phyloP scores from a whole-genome alignment of 2,888 invertebrate genomes.

The Andrena dorsata region DNA sequence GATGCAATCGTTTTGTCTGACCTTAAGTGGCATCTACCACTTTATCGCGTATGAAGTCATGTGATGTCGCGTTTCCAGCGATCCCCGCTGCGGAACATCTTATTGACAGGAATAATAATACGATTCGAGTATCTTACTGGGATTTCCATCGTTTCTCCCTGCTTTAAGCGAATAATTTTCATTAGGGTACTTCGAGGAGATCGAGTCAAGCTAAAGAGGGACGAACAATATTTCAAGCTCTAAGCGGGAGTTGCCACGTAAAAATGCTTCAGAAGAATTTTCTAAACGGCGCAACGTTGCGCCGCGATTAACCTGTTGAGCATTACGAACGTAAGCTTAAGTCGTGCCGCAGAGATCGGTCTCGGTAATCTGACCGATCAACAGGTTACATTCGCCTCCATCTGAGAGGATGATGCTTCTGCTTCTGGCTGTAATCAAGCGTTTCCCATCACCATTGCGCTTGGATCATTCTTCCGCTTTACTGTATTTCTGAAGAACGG shows the following conservation, averaged over 20 bases:
- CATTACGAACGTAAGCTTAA: conserved; percentile 66
- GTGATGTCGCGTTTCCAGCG: background rate
- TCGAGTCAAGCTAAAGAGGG: background rate
- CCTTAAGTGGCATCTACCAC: conserved; percentile 14
- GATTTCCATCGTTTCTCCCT: too few relatives aligned
- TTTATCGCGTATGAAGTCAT: conserved; percentile 10
- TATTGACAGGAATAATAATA: background rate
- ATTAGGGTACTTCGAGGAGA: background rate
- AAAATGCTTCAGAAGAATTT: conserved; percentile 48
- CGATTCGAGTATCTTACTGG: too few relatives aligned
- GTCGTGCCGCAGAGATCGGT: conserved; percentile 63
- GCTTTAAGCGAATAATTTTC: background rate
- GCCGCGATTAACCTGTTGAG: conserved; percentile 75
- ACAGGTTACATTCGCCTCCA: conserved; percentile 68
- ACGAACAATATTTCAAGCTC: too few relatives aligned
- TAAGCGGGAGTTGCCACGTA: conserved; percentile 31
- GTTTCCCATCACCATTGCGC: background rate
- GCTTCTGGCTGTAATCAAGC: conserved; percentile 16
- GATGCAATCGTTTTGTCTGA: conserved; percentile 21
- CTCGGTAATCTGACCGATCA: conserved; percentile 70
- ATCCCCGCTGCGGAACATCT: conserved; percentile 21
- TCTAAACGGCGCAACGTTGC: conserved; percentile 49
- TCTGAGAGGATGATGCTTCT: conserved; percentile 13
- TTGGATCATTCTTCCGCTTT: background rate
- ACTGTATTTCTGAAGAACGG: background rate